These are phyloP conservation scores for Rhyacophila evoluta DNA, from an alignment of 2,888 invertebrate species.

Conservation along the genomic window DNA sequence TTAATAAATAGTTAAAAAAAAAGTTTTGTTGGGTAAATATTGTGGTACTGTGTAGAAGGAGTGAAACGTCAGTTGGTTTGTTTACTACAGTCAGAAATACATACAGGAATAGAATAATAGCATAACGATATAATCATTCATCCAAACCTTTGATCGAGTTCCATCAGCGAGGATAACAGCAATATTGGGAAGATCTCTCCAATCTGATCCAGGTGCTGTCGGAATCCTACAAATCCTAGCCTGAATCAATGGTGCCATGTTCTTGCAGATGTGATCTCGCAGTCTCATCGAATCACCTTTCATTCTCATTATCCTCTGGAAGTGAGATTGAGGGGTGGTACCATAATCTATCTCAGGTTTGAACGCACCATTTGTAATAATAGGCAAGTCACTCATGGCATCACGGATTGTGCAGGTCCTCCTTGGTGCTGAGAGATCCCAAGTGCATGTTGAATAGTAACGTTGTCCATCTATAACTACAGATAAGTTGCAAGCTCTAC, in stretches of 20 bases:
- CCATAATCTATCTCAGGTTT: slow-evolving; percentile 79
- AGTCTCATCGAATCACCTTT: slow-evolving; percentile 70
- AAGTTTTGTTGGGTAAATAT: no score
- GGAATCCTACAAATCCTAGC: slow-evolving; percentile 84
- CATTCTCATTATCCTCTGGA: slow-evolving; percentile 78
- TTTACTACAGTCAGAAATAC: no score
- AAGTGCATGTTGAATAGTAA: slow-evolving; percentile 70
- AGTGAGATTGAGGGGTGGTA: slow-evolving; percentile 78
- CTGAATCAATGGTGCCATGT: slow-evolving; percentile 83
- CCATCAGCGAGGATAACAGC: slow-evolving; percentile 79
- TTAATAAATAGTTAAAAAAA: no score
- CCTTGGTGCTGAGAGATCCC: slow-evolving; percentile 79
- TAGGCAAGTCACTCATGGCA: slow-evolving; percentile 85
- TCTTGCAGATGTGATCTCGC: slow-evolving; percentile 85
- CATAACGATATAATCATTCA: no score
- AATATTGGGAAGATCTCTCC: slow-evolving; percentile 88
- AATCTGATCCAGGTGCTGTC: slow-evolving; percentile 81
- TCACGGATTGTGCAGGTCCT: slow-evolving; percentile 84
- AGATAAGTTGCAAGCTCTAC: slow-evolving; percentile 73
- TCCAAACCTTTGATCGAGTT: slow-evolving; percentile 69
- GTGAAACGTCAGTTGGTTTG: no score
- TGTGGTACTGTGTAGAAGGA: no score
- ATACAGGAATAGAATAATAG: no score
- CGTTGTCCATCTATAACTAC: slow-evolving; percentile 66
- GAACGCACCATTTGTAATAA: slow-evolving; percentile 78